Evolutionary conservation across 2,888 invertebrate genomes (phyloP), one percentile per base, ranked within the genome.

Genomic region (Ceramica pisi): DNA sequence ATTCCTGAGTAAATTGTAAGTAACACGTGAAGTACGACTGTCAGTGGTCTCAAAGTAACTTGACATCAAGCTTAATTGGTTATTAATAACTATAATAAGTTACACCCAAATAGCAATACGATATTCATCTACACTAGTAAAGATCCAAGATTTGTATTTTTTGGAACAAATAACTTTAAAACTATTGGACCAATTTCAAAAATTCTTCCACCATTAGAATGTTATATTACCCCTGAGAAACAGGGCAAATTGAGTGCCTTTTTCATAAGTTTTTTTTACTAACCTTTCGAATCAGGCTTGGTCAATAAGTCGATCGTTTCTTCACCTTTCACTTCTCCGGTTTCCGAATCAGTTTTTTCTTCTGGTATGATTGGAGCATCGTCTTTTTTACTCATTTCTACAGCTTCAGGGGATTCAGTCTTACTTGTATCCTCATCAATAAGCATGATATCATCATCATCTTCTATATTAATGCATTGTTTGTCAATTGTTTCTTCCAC

Each of bases 391-490:
- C 51, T 75, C 64, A 16, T 44, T 60, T 70, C 67, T 53, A 77
- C 70, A 72, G 73, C 16, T 76, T 73, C 72, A 35, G 75, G 69
- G 53, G 67, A 41, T 70, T 86, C 78, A 77, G 71, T 71, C 65
- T 83, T 84, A 46, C 23, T 75, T 38, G 75, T 67, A 60, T 92
- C 92, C 71, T 95, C 95, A 86, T 94, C 95, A 79, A 95, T 93
- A 23, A 96, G 71, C 93, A 96, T 93, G 35, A 96, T 92, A 78
- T 95, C 95, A 85, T 95, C 94, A 85, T 95, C 94, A 82, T 94
- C 94, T 69, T 94, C 94, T 81, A 94, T 84, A 85, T 92, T 89
- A 70, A 93, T 93, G 82, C 92, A 92, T 84, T 90, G 87, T 85
- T 93, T 92, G 35, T 91, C 88, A 35, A 71, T 76, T 63, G 74